Base-by-base conservation (phyloP, 2,797 vertebrate species). In the Propithecus perrieri region DNA sequence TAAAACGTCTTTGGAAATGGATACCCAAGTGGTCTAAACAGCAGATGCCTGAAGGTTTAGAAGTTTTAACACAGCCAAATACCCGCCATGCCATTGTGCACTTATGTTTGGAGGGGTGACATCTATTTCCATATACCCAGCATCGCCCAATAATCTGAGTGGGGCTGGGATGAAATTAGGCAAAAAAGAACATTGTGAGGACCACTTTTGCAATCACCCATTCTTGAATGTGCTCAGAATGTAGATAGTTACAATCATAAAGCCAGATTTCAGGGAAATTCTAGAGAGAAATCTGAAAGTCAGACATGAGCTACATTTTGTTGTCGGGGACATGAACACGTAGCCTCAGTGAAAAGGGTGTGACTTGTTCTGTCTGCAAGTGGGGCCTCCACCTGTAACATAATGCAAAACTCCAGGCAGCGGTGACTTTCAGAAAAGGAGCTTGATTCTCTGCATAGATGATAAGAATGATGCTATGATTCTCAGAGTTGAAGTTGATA, bases 1-100 rank as follows among this genome's bases (percentile, higher is more conserved):
- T 63, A 94, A 87, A 61, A 72, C 1, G 4, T 43, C 85, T 2
- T 97, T 96, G 95, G 55, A 74, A 41, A 95, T 85, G 41, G 69
- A 61, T 48, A 46, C 30, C 50, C 85, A n/a, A 0, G 18, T 84
- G 71, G 71, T 95, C 4, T 59, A 2, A 86, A 38, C 7, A 81
- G 72, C 15, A 69, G 65, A 78, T 17, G 12, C 55, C 48, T 18
- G 5, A 78, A 78, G 48, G 5, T 74, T 65, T 91, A 67, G 88
- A 96, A 76, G 75, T 85, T 96, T 97, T 85, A 92, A 24, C 46
- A 35, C 48, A 53, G 14, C 26, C 61, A 17, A 11, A 50, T 9
- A 7, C 43, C 50, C 74, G 22, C 24, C 11, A 12, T 8, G 17
- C 7, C 3, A 2, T 22, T 57, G 35, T 46, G 14, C 2, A 7